Evolutionary conservation across 2,888 invertebrate species (phyloP), one percentile per base, ranked within the genome.

Genomic region (Polietes domitor): DNA sequence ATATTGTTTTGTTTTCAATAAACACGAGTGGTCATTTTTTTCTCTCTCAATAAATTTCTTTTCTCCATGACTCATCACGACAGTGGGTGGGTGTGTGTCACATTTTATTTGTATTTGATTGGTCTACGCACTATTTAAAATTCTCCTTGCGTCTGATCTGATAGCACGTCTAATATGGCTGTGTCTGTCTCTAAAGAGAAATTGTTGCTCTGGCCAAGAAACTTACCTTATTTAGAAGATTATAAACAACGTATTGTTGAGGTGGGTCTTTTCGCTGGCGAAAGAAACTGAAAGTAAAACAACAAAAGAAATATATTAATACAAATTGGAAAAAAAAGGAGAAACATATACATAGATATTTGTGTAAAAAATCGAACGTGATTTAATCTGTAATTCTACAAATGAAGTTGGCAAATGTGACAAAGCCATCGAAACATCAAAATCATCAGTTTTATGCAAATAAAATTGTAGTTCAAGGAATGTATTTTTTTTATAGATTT

Each of bases 211-310:
- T 3, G 43, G 15, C 2, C 28, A 53, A 61, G 12, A 65, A 41
- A 68, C 73, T 76, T 81, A 84, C 84, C 81, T 78, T 81, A 58
- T 78, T 58, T 47, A 53, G 58, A 50, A 58, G 55, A 76, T 72
- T 55, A 63, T 26, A 68, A 80, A 65, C 32, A 80, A 65, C 32
- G 32, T 32, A 17, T 37, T 84, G 81, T 81, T 81, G 81, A 84
- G 84, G 84, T 81, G 81, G 84, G 84, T 78, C 78, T 81, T 37
- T 55, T 26, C 5, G 37, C 6, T 21, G 50, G 37, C 32, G 10
- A 76, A 70, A 55, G 73, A 83, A 84, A 84, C 84, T 84, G 81
- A 84, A 84, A 84, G 84, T 84, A 81, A 63, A 79, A 5, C 74
- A 9, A 55, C 2, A 21, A 77, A 47, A 72, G 5, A 32, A 55